These are phyloP conservation scores for Amblyopsis rosae DNA, from an alignment of 2,113 vertebrate species.

Conservation along the genomic window DNA sequence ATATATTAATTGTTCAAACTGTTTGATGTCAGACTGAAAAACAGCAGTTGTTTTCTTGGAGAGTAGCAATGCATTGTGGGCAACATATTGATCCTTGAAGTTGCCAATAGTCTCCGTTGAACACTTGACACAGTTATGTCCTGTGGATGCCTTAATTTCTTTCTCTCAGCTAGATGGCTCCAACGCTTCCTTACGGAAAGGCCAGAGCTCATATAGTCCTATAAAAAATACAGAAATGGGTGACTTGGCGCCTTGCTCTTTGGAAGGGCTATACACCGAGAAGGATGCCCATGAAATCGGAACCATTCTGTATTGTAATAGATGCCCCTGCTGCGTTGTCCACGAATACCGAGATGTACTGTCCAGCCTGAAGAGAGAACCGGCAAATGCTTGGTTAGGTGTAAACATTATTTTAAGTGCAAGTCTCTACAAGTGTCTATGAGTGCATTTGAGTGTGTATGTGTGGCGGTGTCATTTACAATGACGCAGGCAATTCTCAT, in stretches of 20 bases:
- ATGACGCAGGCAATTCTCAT: background rate
- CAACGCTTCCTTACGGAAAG: conserved; percentile 36
- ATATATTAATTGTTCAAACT: conserved; percentile 31
- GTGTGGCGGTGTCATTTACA: background rate
- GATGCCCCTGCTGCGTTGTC: conserved; percentile 87
- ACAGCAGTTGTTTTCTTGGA: conserved; percentile 30
- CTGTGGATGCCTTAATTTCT: conserved; percentile 22
- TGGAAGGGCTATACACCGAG: conserved; percentile 79
- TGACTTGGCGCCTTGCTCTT: conserved; percentile 7
- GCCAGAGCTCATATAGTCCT: conserved; percentile 46
- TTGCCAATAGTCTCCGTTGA: conserved; percentile 50
- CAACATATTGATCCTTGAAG: conserved; percentile 44
- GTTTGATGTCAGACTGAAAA: conserved; percentile 28
- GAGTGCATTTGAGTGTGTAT: background rate
- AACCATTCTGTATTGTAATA: conserved; percentile 87
- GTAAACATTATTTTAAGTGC: background rate
- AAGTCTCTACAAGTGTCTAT: conserved; percentile 4
- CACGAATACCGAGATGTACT: conserved; percentile 94
- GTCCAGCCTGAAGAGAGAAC: conserved; percentile 79
- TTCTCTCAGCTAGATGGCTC: conserved; percentile 19
- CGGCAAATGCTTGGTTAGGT: background rate
- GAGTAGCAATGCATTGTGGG: conserved; percentile 43
- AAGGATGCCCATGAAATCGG: conserved; percentile 91
- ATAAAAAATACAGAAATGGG: conserved; percentile 27
- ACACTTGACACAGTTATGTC: conserved; percentile 43